Conservation (phyloP, 35 echinoderm and acorn worm genomes). For the Apostichopus parvimensis region DNA sequence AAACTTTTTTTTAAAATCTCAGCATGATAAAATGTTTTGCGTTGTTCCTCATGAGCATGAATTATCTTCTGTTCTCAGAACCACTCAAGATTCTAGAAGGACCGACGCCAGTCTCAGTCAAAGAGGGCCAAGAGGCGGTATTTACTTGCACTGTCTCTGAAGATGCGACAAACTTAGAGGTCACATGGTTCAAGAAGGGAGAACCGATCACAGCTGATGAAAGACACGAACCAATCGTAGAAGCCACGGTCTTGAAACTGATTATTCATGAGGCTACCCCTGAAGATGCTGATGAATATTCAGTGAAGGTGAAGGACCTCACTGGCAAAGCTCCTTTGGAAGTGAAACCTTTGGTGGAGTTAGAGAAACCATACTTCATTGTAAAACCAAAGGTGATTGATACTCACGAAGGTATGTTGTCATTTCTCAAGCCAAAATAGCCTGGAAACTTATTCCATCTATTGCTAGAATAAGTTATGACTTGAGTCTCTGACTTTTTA, state of each 20-base stretch:
- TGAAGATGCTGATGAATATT: conserved; percentile 84
- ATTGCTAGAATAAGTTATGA: too few relatives aligned
- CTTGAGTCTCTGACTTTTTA: too few relatives aligned
- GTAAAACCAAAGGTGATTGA: conserved; percentile 81
- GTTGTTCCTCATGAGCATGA: too few relatives aligned
- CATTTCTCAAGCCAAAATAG: too few relatives aligned
- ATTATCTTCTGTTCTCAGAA: conserved; percentile 1
- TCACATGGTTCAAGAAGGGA: conserved; percentile 51
- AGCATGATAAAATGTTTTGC: too few relatives aligned
- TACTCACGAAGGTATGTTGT: conserved; percentile 76
- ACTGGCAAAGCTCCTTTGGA: conserved; percentile 53
- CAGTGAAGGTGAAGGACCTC: conserved; percentile 70
- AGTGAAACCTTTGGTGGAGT: conserved; percentile 64
- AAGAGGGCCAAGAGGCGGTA: conserved; percentile 25
- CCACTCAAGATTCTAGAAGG: conserved; percentile 46
- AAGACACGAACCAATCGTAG: conserved; percentile 24
- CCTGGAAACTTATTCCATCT: too few relatives aligned
- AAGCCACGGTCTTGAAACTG: conserved; percentile 19
- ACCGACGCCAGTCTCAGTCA: conserved; percentile 34
- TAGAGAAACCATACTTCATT: conserved; percentile 76
- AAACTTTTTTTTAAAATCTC: too few relatives aligned
- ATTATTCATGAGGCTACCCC: conserved; percentile 47
- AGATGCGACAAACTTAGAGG: conserved; percentile 7
- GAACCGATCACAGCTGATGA: conserved; percentile 48
- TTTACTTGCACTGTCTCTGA: conserved; percentile 41